A percentile compares a stretch with the other conserved stretches of the same genome.
Conservation (phyloP, 2,888 invertebrate genomes). For the Chrysolina americana region DNA sequence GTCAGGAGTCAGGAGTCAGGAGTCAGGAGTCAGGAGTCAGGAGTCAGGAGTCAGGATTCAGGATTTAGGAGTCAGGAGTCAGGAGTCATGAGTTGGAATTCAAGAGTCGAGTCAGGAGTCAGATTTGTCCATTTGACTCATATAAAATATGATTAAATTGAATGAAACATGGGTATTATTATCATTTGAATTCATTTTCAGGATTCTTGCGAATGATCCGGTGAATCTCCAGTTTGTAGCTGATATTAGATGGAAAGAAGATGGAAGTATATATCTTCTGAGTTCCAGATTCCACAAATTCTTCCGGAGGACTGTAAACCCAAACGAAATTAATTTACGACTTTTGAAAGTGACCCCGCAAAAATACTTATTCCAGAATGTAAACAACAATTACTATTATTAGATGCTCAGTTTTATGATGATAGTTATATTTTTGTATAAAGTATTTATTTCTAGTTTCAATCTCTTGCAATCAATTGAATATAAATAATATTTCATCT, state of each 20-base stretch:
- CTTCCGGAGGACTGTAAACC: constrained; percentile 79
- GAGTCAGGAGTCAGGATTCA: too few relatives aligned
- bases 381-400: constrained; percentile 17
- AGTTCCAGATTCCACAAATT: constrained; percentile 86
- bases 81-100: too few relatives aligned
- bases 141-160: too few relatives aligned
- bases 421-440: too few relatives aligned
- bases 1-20: too few relatives aligned
- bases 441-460: too few relatives aligned
- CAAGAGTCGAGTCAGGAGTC: too few relatives aligned
- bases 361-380: neutral
- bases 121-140: too few relatives aligned
- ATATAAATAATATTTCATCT: too few relatives aligned
- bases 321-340: constrained; percentile 81
- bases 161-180: neutral
- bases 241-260: constrained; percentile 80
- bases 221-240: constrained; percentile 84
- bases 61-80: too few relatives aligned
- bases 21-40: too few relatives aligned
- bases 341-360: constrained; percentile 68
- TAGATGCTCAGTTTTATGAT: neutral
- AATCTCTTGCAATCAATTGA: too few relatives aligned
- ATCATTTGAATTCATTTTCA: constrained; percentile 62
- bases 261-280: constrained; percentile 81
- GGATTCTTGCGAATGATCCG: constrained; percentile 80